Evolutionary conservation across 2,113 vertebrate genomes (phyloP), one percentile per base, ranked within the genome.

Genomic region (Hyperopisus bebe): DNA sequence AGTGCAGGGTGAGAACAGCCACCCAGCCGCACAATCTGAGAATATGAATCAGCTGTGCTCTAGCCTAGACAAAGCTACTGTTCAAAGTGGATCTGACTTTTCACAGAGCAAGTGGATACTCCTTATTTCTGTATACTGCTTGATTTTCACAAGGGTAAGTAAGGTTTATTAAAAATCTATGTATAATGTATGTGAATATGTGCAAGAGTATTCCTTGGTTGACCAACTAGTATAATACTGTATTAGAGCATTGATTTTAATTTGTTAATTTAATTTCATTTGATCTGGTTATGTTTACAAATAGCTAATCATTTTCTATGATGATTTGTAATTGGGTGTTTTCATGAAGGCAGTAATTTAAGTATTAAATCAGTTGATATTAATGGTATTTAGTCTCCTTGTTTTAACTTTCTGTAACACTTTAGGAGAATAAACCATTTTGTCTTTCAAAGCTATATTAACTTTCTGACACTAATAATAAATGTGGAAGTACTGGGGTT

Each of bases 1-100:
- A 80, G 91, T 92, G 92, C 47, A n/a, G 44, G 19, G 39, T 19
- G 80, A 83, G 82, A 9, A 15, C 80, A 24, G 80, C 80, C 39
- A 70, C 51, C 53, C 62, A 31, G 27, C 62, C 62, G 9, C n/a
- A 70, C 62, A 70, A 31, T 70, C 27, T 70, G 62, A 31, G 62
- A 70, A 70, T 31, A 70, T 70, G 62, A 70, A 70, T 70, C n/a
- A 31, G 62, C 10, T 70, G 62, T 27, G 10, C 62, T 27, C 27
- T 70, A 31, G 27, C 27, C 27, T 27, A 1, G 62, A 31, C 85
- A 9, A 51, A 87, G 47, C 85, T 51, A 35, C 48, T 50, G 85
- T 19, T 39, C 85, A 27, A 87, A 88, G 87, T 70, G 58, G 87
- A 88, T 88, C 87, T 24, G n/a, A 70, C 62, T 46, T 83, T 42